These are phyloP conservation scores for Lichenostomus cassidix DNA, from an alignment of 2,113 vertebrate genomes.

Conservation along the genomic window DNA sequence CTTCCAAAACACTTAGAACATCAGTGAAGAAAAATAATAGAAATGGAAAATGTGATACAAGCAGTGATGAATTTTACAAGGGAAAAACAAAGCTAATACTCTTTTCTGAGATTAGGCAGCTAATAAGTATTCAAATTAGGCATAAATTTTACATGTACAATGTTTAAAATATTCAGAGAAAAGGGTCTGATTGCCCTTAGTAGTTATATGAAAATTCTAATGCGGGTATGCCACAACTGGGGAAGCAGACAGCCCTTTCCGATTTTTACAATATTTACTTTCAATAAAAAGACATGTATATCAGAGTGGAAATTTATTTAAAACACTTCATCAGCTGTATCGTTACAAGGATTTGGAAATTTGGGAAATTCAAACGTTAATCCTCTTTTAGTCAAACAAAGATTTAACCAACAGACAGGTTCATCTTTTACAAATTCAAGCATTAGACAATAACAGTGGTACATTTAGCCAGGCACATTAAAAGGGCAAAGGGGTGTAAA, in stretches of 20 bases:
- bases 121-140: slow-evolving; percentile 99
- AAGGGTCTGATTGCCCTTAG: slow-evolving; percentile 93
- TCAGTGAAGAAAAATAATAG: slow-evolving; percentile 73
- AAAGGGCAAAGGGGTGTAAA: slow-evolving; percentile 50
- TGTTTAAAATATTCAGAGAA: slow-evolving; percentile 99
- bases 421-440: slow-evolving; percentile 61
- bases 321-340: slow-evolving; percentile 63
- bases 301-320: slow-evolving; percentile 54
- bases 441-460: slow-evolving; percentile 46
- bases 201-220: slow-evolving; percentile 95
- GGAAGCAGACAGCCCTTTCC: slow-evolving; percentile 72
- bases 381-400: slow-evolving; percentile 65
- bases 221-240: slow-evolving; percentile 75
- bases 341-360: slow-evolving; percentile 49
- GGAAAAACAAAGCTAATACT: slow-evolving; percentile 91
- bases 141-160: slow-evolving; percentile 99
- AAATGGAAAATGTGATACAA: slow-evolving; percentile 76
- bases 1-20: slow-evolving; percentile 74
- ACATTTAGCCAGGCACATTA: slow-evolving; percentile 49
- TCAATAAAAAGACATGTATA: slow-evolving; percentile 41
- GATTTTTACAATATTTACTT: slow-evolving; percentile 74
- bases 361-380: slow-evolving; percentile 57
- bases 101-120: slow-evolving; percentile 90
- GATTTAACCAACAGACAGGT: slow-evolving; percentile 60
- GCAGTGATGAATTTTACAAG: slow-evolving; percentile 88